Evolutionary conservation across 2,113 vertebrate species (phyloP).

Genomic region (Solea senegalensis): DNA sequence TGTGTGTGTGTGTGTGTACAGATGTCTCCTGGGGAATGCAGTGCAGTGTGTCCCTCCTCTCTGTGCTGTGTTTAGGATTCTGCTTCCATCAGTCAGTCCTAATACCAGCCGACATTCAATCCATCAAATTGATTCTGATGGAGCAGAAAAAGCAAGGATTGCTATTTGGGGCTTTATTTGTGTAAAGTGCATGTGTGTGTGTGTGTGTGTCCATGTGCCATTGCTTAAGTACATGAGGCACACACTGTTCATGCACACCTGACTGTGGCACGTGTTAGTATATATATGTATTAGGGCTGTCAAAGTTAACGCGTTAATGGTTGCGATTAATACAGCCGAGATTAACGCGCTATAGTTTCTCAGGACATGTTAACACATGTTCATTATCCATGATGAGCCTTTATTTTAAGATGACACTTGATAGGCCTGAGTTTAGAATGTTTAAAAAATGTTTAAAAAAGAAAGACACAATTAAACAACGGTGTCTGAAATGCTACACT

Average conservation of each 20-base stretch:
- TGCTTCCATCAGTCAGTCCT: constrained; percentile 71
- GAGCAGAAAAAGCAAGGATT: constrained; percentile 63
- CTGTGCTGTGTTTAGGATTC: constrained; percentile 58
- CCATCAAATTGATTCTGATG: constrained; percentile 75
- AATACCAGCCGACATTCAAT: constrained; percentile 73
- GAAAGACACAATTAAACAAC: too few species aligned
- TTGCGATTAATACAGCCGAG: too few species aligned
- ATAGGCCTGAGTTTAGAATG: too few species aligned
- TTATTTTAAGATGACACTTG: too few species aligned
- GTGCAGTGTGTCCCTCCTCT: constrained; percentile 44
- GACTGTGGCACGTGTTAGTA: background rate
- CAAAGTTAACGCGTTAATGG: too few species aligned
- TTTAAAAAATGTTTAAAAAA: too few species aligned
- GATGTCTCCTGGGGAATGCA: constrained; percentile 50
- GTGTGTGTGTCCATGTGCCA: constrained; percentile 2
- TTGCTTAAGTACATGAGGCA: background rate
- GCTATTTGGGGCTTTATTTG: constrained; percentile 50
- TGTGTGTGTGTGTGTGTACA: constrained; percentile 25
- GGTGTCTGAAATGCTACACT: too few species aligned
- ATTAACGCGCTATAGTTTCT: too few species aligned
- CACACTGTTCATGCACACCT: constrained; percentile 18
- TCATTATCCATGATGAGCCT: too few species aligned
- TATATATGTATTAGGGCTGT: too few species aligned
- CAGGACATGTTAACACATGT: too few species aligned
- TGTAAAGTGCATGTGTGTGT: constrained; percentile 31